Evolutionary conservation across 1,140 invertebrate genomes (phyloP).

Genomic region (Tetragnatha versicolor): DNA sequence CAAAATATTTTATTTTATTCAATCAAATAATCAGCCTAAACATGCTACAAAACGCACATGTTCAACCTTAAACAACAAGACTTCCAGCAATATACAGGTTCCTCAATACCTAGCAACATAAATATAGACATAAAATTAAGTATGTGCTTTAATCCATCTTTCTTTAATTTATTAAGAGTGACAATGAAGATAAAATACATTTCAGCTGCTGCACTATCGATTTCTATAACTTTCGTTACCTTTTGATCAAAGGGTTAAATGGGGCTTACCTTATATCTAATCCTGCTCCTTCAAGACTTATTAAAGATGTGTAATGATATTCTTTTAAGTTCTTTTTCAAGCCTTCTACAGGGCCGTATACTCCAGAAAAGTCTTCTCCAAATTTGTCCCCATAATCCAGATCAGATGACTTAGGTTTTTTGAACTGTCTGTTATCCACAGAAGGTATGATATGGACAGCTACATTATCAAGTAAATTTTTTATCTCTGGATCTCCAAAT

Average conservation of each 20-base stretch:
- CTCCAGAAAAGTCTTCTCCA: conserved; percentile 41
- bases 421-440: conserved; percentile 59
- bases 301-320: conserved; percentile 66
- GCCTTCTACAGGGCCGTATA: conserved; percentile 47
- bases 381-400: conserved; percentile 54
- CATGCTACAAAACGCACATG: no score
- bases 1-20: no score
- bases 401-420: conserved; percentile 59
- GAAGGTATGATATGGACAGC: conserved; percentile 83
- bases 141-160: no score
- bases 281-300: conserved; percentile 72
- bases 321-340: conserved; percentile 47
- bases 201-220: not conserved
- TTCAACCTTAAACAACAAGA: no score
- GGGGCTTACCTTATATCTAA: conserved; percentile 67
- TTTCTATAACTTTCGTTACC: not conserved
- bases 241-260: no score
- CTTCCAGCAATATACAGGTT: no score
- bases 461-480: conserved; percentile 72
- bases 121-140: no score
- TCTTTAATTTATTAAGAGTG: no score
- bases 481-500: conserved; percentile 72
- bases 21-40: no score
- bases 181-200: no score
- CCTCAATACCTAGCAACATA: no score